Conservation (phyloP, 2,888 invertebrate genomes). For the Melanchra persicariae region DNA sequence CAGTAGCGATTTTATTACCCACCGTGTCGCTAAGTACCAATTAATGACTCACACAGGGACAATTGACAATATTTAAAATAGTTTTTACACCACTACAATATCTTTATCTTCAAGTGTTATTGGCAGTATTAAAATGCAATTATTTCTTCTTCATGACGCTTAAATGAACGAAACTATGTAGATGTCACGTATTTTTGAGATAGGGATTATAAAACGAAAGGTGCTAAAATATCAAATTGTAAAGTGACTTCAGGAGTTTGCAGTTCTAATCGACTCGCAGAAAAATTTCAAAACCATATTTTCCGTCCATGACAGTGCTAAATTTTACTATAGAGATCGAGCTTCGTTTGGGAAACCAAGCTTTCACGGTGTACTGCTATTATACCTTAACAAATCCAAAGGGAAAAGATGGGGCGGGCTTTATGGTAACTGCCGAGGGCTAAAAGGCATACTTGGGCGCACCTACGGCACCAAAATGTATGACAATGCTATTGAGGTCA, state of each 20-base stretch:
- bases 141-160: constrained; percentile 9
- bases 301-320: neutral
- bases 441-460: constrained; percentile 25
- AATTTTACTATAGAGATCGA: neutral
- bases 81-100: constrained; percentile 49
- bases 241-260: constrained; percentile 13
- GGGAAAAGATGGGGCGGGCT: constrained; percentile 23
- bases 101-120: constrained; percentile 40
- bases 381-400: constrained; percentile 16
- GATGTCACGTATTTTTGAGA: constrained; percentile 38
- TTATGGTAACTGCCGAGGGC: constrained; percentile 27
- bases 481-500: constrained; percentile 50
- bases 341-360: constrained; percentile 9
- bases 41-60: constrained; percentile 61
- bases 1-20: constrained; percentile 52
- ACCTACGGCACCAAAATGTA: constrained; percentile 28
- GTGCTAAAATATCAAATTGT: constrained; percentile 12
- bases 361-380: neutral
- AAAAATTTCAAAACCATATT: neutral
- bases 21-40: constrained; percentile 49
- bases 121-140: constrained; percentile 35
- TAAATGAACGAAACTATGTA: constrained; percentile 36
- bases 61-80: constrained; percentile 53
- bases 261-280: neutral
- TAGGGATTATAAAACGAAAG: neutral